Percentiles rank a stretch among this genome's conserved stretches.
These are phyloP conservation scores for Ceratoteleas bidentatus DNA, from an alignment of 1,140 invertebrate genomes.

Conservation along the genomic window DNA sequence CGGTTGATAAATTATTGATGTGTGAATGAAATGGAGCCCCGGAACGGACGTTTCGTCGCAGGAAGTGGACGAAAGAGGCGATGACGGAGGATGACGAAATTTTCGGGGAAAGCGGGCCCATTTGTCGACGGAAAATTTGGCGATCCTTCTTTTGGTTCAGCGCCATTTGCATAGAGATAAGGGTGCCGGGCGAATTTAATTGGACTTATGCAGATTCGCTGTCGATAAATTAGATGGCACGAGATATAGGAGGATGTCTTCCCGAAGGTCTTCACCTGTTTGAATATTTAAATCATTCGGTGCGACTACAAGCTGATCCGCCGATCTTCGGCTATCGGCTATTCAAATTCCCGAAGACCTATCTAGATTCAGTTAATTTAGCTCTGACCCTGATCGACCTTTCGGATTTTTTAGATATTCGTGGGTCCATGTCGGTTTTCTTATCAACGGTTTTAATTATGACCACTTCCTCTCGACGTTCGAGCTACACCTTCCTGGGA, in stretches of 20 bases:
- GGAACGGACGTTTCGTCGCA: slow-evolving; percentile 17
- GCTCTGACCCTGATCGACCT: neutral
- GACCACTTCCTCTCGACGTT: no score
- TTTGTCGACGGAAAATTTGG: slow-evolving; percentile 30
- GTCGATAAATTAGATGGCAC: slow-evolving; percentile 23
- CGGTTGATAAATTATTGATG: slow-evolving; percentile 63
- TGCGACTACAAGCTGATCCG: slow-evolving; percentile 4
- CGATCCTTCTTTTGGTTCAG: neutral
- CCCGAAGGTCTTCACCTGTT: slow-evolving; percentile 53
- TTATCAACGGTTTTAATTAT: no score
- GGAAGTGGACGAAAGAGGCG: slow-evolving; percentile 5
- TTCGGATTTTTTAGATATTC: no score
- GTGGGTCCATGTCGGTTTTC: no score
- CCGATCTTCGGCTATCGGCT: slow-evolving; percentile 27
- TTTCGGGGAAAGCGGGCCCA: slow-evolving; percentile 15
- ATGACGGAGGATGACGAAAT: slow-evolving; percentile 30
- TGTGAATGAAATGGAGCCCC: slow-evolving; percentile 49
- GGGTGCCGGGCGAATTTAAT: slow-evolving; percentile 23
- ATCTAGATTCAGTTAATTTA: slow-evolving; percentile 1
- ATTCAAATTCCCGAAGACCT: slow-evolving; percentile 18
- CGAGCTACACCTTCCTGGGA: no score
- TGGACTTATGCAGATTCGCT: slow-evolving; percentile 37
- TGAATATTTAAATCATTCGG: slow-evolving; percentile 50
- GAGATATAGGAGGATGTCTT: slow-evolving; percentile 28
- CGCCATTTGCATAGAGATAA: slow-evolving; percentile 35